Evolutionary conservation across 1,140 invertebrate genomes (phyloP), one percentile per base, ranked within the genome.

Genomic region (Atta cephalotes): DNA sequence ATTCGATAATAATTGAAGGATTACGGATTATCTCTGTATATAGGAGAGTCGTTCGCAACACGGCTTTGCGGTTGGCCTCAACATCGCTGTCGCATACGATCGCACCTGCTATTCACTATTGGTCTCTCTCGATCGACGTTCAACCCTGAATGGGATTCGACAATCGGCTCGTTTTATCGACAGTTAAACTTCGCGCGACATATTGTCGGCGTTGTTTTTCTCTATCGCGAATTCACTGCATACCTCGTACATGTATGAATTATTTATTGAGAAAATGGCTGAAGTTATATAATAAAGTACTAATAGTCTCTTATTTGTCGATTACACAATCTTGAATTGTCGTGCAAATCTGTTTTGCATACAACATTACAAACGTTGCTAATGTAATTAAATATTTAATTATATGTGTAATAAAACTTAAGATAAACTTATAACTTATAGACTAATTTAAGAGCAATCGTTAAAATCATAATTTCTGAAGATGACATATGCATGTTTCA

Each of bases 1-100:
- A 93, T 94, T 92, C 91, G 81, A 92, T 93, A 93, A 92, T 92
- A 92, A 93, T 93, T 92, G 90, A 90, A 91, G 92, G 92, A 93
- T 93, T 94, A 94, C 63, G 88, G 87, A 92, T 92, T 91, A 92
- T 91, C 88, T 90, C 58, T 80, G 85, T 77, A 70, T 80, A 65
- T 63, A 86, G 62, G 35, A 71, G 60, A 89, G 84, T 88, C 68
- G 60, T 28, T 28, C 39, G 78, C 79, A 65, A 28, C 21, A 74
- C 66, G 88, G 87, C 82, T 92, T 92, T 88, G 85, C 84, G 82
- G 71, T 65, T 80, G 49, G 80, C 90, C 74, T 66, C 76, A 86
- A 81, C 77, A 60, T 58, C 60, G 58, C 82, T 80, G 84, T 88
- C 76, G 66, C 82, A 74, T 49, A 86, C 77, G 85, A 85, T 91